phyloP scores from a whole-genome alignment of 2,113 vertebrate species.

The Isurus oxyrinchus region DNA sequence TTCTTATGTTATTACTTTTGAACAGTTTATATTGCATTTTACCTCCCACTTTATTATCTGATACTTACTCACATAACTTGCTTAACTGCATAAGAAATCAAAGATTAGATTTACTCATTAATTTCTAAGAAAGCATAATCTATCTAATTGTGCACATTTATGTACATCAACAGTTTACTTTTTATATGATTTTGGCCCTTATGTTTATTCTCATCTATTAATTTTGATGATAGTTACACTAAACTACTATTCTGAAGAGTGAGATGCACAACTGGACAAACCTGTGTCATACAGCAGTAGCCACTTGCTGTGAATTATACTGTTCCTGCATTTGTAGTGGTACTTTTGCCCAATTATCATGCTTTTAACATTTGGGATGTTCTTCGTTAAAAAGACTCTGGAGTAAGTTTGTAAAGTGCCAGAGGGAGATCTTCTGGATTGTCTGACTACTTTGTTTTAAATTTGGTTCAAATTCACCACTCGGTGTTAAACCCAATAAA shows the following conservation, averaged over 20 bases:
- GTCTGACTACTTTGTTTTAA: not conserved
- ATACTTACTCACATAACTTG: not conserved
- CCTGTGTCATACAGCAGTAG: not conserved
- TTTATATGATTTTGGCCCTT: not conserved
- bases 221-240: not conserved
- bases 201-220: not conserved
- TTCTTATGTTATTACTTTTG: not conserved
- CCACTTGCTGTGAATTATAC: not conserved
- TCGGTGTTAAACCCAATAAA: not conserved
- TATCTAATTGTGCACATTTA: not conserved
- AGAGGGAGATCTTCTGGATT: not conserved
- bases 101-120: not conserved
- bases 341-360: not conserved
- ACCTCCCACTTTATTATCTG: not conserved
- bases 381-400: not conserved
- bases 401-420: not conserved
- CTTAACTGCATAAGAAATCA: not conserved
- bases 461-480: no score
- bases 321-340: not conserved
- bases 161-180: not conserved
- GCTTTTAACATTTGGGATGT: not conserved
- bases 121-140: slow-evolving; percentile 21
- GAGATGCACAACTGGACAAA: not conserved
- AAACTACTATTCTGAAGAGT: not conserved
- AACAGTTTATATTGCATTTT: not conserved